Base-by-base conservation (phyloP, 2,888 invertebrate genomes). In the Elysia crispata region DNA sequence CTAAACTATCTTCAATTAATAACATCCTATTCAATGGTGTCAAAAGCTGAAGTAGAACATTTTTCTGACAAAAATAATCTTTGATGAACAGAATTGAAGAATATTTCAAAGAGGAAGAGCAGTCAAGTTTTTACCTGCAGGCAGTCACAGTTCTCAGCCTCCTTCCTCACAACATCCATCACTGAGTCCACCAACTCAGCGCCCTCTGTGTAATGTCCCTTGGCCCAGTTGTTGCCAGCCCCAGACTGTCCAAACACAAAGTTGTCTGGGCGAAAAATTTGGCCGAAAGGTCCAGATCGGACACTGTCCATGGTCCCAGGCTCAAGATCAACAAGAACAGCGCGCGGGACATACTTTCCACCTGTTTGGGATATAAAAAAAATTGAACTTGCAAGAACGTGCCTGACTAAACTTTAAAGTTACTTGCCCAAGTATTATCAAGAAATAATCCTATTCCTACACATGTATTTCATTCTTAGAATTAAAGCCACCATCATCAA, bases 241-340 rank as follows among this genome's bases (percentile, higher is more conserved):
- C 86, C 86, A 33, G 82, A 81, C 83, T 87, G 86, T 82, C 90
- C 90, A 92, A 97, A 98, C 30, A 98, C 96, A 92, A 97, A 98
- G 93, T 98, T 98, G 93, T 98, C 97, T 25, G 98, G 98, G 84
- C 97, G 94, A 94, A 97, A 98, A 89, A 98, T 96, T 92, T 97
- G 95, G n/a, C 97, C 97, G 93, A 97, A 98, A 20, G 97, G 96
- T 81, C 98, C 97, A 0, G 97, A 97, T 85, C 98, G 95, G 83
- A 98, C 97, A 0, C 97, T 97, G 93, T 98, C 98, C 98, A 98
- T 98, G 88, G 98, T 98, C 86, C 98, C 98, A 70, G 98, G 98
- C 93, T 98, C 98, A 91, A 98, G 93, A 92, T 98, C 98, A 85
- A 98, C 96, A 82, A 98, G 94, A 91, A 98, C 95, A 88, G 97